Evolutionary conservation across 2,797 vertebrate genomes (phyloP).

Genomic region (Bradypodion pumilum): DNA sequence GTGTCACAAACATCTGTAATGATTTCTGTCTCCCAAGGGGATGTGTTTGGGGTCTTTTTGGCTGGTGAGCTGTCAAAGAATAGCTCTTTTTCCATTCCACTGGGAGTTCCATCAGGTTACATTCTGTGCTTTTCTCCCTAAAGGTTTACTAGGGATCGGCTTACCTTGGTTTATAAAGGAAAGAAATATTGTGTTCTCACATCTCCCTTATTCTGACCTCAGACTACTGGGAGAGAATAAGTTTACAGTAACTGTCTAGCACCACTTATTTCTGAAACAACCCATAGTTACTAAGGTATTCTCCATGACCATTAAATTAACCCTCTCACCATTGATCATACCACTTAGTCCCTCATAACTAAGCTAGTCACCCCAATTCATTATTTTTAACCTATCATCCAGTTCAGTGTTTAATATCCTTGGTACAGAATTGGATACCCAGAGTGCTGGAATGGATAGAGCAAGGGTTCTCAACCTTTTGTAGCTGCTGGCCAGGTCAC

Average conservation of each 20-base stretch:
- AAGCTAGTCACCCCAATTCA: too few species aligned
- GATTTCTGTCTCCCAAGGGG: not conserved
- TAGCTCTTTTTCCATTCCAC: not conserved
- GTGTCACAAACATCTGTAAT: not conserved
- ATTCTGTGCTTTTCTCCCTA: not conserved
- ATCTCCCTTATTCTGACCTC: not conserved
- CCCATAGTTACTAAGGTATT: too few species aligned
- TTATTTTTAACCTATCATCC: too few species aligned
- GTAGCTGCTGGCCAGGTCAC: too few species aligned
- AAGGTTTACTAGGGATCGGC: not conserved
- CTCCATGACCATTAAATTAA: not conserved
- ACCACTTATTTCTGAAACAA: not conserved
- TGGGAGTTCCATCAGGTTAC: not conserved
- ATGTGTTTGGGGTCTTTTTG: not conserved
- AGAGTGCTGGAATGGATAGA: too few species aligned
- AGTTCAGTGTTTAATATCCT: too few species aligned
- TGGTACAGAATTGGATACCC: too few species aligned
- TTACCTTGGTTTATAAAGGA: too few species aligned
- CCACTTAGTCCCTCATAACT: too few species aligned
- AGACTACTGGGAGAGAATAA: not conserved
- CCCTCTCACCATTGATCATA: not conserved
- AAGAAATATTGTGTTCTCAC: too few species aligned
- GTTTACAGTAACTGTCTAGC: not conserved
- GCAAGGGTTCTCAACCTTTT: too few species aligned
- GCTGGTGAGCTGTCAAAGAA: not conserved